Evolutionary conservation across 1,140 invertebrate genomes (phyloP), one percentile per base, ranked within the genome.

Genomic region (Cydia strobilella): DNA sequence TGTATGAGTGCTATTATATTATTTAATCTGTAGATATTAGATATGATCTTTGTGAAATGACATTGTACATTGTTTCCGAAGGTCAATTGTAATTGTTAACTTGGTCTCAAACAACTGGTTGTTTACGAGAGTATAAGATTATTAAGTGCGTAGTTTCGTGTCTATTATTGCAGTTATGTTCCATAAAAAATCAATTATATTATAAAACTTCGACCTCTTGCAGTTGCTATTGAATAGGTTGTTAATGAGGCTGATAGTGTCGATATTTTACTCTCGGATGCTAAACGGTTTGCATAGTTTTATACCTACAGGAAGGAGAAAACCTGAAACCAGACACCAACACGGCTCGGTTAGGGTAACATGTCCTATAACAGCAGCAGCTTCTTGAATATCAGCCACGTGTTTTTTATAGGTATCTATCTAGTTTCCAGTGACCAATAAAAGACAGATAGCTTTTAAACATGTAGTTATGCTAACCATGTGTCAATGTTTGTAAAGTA

Each of bases 21-120:
- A 69, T 69, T 69, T 69, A 69, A 69, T 69, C 65, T 15, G 35
- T 69, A 35, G 65, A 69, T 69, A 69, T 69, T 69, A 35, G 65
- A 69, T 69, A 69, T 69, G 35, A 69, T 69, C 65, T 35, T 35
- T 69, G 65, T 35, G 65, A 69, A 69, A 69, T 69, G 65, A 69
- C 65, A 69, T 69, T 69, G 63, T 66, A 59, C 54, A 66, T 66
- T 66, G 65, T 69, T 31, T 18, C 15, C 65, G 65, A 69, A 69
- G 65, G 65, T 35, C 65, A 69, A 69, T 18, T 39, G 65, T 69
- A 69, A 69, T 69, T 69, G 65, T 39, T 69, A 31, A 66, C 23
- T 66, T 35, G 23, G 20, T 59, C 20, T 59, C 9, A 59, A 59
- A 59, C 3, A n/a, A 35, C 63, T 31, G 23, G 4, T 66, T 66